Evolutionary conservation across 2,113 vertebrate species (phyloP).

Genomic region (Muscicapa adusta): DNA sequence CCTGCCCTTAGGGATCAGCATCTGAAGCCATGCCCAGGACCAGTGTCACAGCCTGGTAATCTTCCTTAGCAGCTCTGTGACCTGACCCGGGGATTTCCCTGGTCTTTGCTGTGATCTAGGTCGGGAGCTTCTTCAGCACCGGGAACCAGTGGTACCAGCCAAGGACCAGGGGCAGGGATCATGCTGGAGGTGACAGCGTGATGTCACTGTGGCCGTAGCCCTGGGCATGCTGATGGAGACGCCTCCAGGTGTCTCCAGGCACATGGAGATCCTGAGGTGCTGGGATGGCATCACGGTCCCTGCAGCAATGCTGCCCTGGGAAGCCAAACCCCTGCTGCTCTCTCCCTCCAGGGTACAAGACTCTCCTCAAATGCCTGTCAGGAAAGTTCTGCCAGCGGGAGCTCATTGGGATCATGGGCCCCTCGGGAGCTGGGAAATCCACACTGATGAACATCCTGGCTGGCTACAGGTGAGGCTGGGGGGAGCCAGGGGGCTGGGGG

Average conservation of each 20-base stretch:
- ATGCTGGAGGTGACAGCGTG: background rate
- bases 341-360: constrained; percentile 87
- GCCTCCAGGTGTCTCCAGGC: background rate
- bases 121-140: rapidly evolving
- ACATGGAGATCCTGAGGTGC: background rate
- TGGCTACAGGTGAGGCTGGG: constrained; percentile 87
- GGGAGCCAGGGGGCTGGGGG: background rate
- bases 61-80: background rate
- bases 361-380: constrained; percentile 95
- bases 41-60: background rate
- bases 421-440: constrained; percentile 95
- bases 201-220: background rate
- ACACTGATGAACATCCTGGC: constrained; percentile 98
- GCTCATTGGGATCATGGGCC: constrained; percentile 98
- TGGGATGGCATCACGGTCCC: rapidly evolving
- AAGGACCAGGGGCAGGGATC: background rate
- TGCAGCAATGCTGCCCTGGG: background rate
- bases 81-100: background rate
- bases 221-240: background rate
- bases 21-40: background rate
- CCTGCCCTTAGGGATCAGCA: background rate
- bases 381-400: constrained; percentile 93
- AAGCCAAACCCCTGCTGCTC: background rate
- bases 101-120: background rate
- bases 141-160: background rate